Evolutionary conservation across 2,113 vertebrate species (phyloP).

Genomic region (Sus scrofa): DNA sequence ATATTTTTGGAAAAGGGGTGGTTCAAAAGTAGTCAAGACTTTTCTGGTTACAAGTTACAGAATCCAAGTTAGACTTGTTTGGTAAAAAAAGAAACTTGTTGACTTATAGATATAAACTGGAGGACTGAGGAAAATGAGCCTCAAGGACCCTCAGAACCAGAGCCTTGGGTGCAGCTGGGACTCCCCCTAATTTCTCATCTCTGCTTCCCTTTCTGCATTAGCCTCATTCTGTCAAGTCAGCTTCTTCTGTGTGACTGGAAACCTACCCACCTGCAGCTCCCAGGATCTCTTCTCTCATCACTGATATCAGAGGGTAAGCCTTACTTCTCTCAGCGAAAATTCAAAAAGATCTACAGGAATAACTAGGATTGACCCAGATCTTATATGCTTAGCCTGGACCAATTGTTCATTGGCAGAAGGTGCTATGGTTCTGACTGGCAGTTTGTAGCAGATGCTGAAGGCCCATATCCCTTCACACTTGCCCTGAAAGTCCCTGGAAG

Average conservation of each 20-base stretch:
- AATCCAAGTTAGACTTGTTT: neutral
- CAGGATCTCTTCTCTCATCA: neutral
- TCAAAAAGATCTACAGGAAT: neutral
- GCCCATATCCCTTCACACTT: neutral
- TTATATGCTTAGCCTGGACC: neutral
- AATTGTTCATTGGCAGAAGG: too few relatives aligned
- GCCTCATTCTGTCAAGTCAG: neutral
- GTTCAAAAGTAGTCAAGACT: conserved; percentile 23
- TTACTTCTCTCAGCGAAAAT: neutral
- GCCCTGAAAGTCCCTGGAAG: neutral
- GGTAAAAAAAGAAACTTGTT: neutral
- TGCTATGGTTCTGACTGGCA: neutral
- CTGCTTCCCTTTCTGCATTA: neutral
- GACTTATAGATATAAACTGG: neutral
- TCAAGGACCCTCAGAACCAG: neutral
- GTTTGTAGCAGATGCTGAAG: neutral
- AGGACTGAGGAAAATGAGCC: neutral
- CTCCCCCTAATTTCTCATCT: neutral
- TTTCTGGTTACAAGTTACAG: neutral
- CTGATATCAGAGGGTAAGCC: neutral
- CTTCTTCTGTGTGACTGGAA: neutral
- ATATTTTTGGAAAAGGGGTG: neutral
- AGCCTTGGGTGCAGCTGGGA: neutral
- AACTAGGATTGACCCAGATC: neutral
- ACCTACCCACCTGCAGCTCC: neutral